Evolutionary conservation across 1,140 invertebrate species (phyloP), one percentile per base, ranked within the genome.

Genomic region (Bilobella aurantiaca): DNA sequence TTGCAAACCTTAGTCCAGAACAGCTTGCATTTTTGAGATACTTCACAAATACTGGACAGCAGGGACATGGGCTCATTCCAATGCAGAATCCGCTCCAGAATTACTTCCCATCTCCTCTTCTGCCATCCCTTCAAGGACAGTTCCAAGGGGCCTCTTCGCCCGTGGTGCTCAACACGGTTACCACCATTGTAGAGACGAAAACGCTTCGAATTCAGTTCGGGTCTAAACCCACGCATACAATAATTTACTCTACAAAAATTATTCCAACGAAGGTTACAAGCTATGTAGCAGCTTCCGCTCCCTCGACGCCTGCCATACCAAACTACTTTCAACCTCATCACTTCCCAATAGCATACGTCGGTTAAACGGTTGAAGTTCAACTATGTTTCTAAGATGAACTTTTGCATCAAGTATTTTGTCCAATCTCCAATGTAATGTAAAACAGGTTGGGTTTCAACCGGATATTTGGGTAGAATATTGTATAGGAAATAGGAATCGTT

Each of bases 201-300:
- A 80, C 92, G 23, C 76, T 93, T 23, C 90, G 91, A 75, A 77
- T 93, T 16, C 91, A 89, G 1, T 93, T 93, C 75, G 89, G 90
- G 3, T 90, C 90, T 25, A 89, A 90, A 74, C 91, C 90, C 0
- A 87, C 90, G 0, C 89, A 88, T 73, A 93, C 90, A 0, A 92
- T 89, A 0, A 78, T 93, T 28, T 92, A 86, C 74, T 89, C 87
- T 0, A 91, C 89, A n/a, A 85, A 81, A 68, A 85, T 92, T 23
- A 85, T 92, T 25, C 90, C 90, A 18, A 93, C 90, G 0, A 81
- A 87, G 57, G 72, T 91, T 25, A 93, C 90, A 1, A 88, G 87
- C 18, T 88, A 89, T 74, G 81, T 91, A 49, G 90, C 89, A 0
- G 83, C 85, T 5, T n/a, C n/a, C n/a, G 82, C 88, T 0, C 77